Evolutionary conservation across 2,797 vertebrate genomes (phyloP), one percentile per base, ranked within the genome.

Genomic region (Diplodus sargus): DNA sequence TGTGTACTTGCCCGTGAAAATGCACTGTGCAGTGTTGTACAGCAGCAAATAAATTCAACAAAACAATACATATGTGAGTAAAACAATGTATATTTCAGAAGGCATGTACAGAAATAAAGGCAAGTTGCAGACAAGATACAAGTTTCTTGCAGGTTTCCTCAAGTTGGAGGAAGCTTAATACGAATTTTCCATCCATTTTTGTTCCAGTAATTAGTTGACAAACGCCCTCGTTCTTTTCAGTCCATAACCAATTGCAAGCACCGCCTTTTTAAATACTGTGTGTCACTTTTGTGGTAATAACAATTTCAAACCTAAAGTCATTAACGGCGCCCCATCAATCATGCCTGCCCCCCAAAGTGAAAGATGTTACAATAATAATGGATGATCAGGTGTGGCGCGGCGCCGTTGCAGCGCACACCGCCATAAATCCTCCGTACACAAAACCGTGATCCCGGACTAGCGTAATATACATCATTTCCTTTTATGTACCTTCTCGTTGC

Each of bases 381-480:
- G 87, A 91, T 85, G 83, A 87, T 86, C 89, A 84, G 90, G 82
- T 90, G 81, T 49, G 75, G 23, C 28, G 77, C 80, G 0, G 62
- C 17, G 61, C 83, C 69, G 63, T 82, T 65, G 64, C 73, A 63
- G 74, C 82, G 66, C 68, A 78, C 42, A 66, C 70, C 0, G 23
- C 79, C 76, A 92, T 94, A 91, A 93, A 95, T 93, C 90, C 88
- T 85, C 25, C 3, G 75, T 72, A 85, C 83, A 85, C 87, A 90
- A 92, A 91, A 28, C 74, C 69, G 39, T 83, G 85, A 92, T 91
- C 79, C 79, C 10, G 5, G 39, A 66, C 84, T 52, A 77, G 76
- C 10, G 25, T 92, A 84, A 89, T 79, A 90, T 91, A 92, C 90
- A 92, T 92, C 84, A 91, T 92, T 92, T 91, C 88, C 90, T 90